phyloP scores from a whole-genome alignment of 2,797 vertebrate species.

The Merluccius polli region DNA sequence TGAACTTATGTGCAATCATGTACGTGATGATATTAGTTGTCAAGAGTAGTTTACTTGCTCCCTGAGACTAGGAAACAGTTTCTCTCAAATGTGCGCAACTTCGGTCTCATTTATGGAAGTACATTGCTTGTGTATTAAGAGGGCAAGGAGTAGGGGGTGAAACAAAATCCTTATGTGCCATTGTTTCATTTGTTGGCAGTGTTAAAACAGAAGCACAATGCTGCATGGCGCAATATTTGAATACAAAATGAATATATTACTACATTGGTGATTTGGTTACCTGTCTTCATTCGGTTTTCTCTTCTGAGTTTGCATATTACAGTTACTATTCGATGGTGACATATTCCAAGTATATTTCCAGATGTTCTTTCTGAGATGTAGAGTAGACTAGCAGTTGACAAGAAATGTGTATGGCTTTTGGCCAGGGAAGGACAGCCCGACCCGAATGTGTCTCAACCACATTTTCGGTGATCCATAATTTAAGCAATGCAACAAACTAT shows the following conservation, averaged over 20 bases:
- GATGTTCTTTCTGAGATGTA: not conserved
- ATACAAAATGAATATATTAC: not conserved
- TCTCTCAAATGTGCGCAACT: not conserved
- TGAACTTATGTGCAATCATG: not conserved
- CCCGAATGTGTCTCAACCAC: not conserved
- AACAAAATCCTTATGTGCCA: not conserved
- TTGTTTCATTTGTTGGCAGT: not conserved
- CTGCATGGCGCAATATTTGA: not conserved
- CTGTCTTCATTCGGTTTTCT: not conserved
- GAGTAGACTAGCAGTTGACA: not conserved
- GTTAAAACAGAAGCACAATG: not conserved
- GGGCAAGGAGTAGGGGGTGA: not conserved
- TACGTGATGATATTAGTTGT: not conserved
- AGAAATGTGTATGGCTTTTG: not conserved
- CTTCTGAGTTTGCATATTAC: not conserved
- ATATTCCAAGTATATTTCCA: not conserved
- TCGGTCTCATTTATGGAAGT: not conserved
- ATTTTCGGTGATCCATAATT: no score
- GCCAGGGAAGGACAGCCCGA: not conserved
- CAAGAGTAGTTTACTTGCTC: not conserved
- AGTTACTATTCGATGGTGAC: not conserved
- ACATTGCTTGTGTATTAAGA: not conserved
- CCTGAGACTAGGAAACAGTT: not conserved
- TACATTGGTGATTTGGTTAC: not conserved
- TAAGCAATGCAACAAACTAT: not conserved